These are phyloP conservation scores for Aradus depressus DNA, from an alignment of 2,888 invertebrate genomes.

Conservation along the genomic window DNA sequence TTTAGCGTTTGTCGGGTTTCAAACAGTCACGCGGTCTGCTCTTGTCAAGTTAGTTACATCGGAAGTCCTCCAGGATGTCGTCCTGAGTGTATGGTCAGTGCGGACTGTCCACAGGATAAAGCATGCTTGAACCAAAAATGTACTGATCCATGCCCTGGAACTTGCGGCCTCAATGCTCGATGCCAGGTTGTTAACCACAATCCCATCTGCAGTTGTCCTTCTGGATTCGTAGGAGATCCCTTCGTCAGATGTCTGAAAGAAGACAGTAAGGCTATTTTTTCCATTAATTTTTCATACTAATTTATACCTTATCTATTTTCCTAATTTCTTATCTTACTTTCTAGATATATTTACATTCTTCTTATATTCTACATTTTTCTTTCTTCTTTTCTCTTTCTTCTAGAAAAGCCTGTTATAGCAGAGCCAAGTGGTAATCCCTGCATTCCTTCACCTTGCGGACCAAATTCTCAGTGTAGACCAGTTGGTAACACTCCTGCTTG, in stretches of 20 bases:
- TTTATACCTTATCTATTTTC: neutral
- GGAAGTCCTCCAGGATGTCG: conserved; percentile 67
- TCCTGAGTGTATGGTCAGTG: conserved; percentile 72
- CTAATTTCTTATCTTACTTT: neutral
- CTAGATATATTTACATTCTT: neutral
- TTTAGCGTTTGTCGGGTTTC: conserved; percentile 62
- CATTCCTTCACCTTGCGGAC: conserved; percentile 71
- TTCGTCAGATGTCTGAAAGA: conserved; percentile 61
- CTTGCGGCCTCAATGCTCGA: conserved; percentile 70
- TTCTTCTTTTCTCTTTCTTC: conserved; percentile 33
- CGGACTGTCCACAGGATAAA: conserved; percentile 68
- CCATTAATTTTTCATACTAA: neutral
- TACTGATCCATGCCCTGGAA: conserved; percentile 67
- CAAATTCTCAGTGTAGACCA: conserved; percentile 68
- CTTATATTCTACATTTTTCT: conserved; percentile 11
- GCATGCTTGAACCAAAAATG: conserved; percentile 73
- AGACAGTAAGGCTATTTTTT: conserved; percentile 47
- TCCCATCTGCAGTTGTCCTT: conserved; percentile 70
- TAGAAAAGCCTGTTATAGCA: conserved; percentile 40
- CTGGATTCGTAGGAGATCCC: conserved; percentile 68
- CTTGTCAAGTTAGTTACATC: conserved; percentile 63
- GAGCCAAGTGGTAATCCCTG: conserved; percentile 60
- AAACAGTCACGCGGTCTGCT: conserved; percentile 66
- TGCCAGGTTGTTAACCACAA: conserved; percentile 78
- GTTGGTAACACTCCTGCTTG: conserved; percentile 67